A percentile compares a stretch with the other conserved stretches of the same genome.
These are phyloP conservation scores for Anser cygnoides DNA, from an alignment of 2,113 vertebrate species.

Conservation along the genomic window DNA sequence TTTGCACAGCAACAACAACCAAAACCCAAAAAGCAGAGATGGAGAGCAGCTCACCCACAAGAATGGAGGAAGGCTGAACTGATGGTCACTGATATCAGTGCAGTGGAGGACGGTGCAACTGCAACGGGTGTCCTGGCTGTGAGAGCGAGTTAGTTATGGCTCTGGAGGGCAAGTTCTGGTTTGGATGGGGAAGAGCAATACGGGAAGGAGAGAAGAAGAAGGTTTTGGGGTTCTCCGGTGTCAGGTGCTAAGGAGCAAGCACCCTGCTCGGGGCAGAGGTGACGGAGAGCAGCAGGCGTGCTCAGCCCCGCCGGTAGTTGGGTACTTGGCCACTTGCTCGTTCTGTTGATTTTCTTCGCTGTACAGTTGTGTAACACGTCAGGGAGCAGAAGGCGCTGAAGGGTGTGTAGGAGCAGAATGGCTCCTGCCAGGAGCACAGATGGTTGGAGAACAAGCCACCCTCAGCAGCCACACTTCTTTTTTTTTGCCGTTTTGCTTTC, in stretches of 20 bases:
- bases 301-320: background rate
- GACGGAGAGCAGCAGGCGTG: accelerated
- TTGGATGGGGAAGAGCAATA: background rate
- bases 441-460: conserved; percentile 44
- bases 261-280: background rate
- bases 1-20: background rate
- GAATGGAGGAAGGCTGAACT: background rate
- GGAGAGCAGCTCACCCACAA: background rate
- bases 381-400: conserved; percentile 37
- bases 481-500: background rate
- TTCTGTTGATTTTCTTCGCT: conserved; percentile 7
- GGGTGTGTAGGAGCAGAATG: conserved; percentile 35
- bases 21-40: background rate
- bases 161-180: background rate
- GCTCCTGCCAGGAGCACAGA: conserved; percentile 54
- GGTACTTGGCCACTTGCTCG: conserved; percentile 10
- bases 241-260: background rate
- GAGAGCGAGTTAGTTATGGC: background rate
- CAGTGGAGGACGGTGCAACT: background rate
- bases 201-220: background rate
- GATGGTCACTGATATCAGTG: background rate
- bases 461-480: background rate
- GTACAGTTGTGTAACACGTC: conserved; percentile 53
- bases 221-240: background rate
- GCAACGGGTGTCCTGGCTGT: background rate